phyloP scores from a whole-genome alignment of 2,113 vertebrate species.

The Bucco capensis region DNA sequence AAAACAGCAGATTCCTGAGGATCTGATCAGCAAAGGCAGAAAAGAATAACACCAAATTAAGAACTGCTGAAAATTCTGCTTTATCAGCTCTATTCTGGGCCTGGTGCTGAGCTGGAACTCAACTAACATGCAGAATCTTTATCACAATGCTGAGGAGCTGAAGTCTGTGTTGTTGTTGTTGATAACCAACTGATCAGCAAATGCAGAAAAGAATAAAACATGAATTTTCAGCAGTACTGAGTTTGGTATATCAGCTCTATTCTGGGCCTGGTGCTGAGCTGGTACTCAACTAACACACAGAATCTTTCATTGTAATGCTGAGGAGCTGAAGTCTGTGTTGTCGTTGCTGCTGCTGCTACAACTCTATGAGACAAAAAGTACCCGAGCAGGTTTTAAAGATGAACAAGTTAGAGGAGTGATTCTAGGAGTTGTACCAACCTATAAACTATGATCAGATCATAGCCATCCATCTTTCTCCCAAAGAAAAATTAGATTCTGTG shows the following conservation, averaged over 20 bases:
- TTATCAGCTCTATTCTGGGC: too few relatives aligned
- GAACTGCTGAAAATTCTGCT: neutral
- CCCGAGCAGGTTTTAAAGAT: neutral
- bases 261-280: neutral
- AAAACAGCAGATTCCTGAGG: neutral
- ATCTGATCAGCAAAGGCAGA: neutral
- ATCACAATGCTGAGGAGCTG: too few relatives aligned
- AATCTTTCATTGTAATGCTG: neutral
- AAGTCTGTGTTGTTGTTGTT: too few relatives aligned
- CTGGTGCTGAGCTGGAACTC: too few relatives aligned
- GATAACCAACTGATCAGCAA: neutral
- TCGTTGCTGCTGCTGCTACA: neutral
- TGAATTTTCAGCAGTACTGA: too few relatives aligned
- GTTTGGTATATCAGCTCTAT: neutral
- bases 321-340: neutral
- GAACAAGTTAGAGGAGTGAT: slow-evolving; percentile 15
- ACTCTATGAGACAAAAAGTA: neutral
- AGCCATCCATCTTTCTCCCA: slow-evolving; percentile 45
- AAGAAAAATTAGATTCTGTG: slow-evolving; percentile 49
- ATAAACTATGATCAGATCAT: slow-evolving; percentile 48
- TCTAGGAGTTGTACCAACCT: slow-evolving; percentile 16
- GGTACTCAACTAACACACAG: neutral
- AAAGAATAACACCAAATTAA: neutral
- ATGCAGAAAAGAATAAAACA: neutral
- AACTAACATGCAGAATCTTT: too few relatives aligned